phyloP scores from a whole-genome alignment of 2,888 invertebrate species.

The Drosophila nr. fundita region DNA sequence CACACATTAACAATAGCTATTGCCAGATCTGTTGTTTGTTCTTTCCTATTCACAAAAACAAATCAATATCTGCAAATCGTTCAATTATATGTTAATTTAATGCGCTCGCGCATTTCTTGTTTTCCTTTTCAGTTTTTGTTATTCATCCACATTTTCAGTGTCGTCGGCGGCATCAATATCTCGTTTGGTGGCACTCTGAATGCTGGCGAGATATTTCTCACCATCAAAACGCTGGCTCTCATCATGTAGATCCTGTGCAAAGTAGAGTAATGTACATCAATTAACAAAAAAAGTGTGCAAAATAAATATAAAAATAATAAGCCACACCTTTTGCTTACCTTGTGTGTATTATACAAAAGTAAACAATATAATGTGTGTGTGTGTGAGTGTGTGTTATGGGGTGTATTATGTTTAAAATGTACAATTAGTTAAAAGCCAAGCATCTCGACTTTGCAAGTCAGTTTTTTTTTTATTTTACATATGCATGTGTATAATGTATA shows the following conservation, averaged over 20 bases:
- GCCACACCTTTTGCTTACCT: conserved; percentile 47
- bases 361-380: background rate
- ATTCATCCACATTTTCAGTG: conserved; percentile 77
- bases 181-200: conserved; percentile 83
- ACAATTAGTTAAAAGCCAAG: conserved; percentile 47
- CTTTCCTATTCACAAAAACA: conserved; percentile 5
- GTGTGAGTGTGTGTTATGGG: conserved; percentile 3
- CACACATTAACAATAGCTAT: conserved; percentile 48
- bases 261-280: conserved; percentile 9
- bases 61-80: conserved; percentile 19
- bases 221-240: conserved; percentile 85
- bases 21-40: conserved; percentile 37
- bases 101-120: conserved; percentile 21
- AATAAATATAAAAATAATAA: background rate
- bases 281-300: background rate
- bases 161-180: conserved; percentile 83
- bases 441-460: conserved; percentile 64
- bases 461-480: conserved; percentile 60
- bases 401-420: conserved; percentile 11
- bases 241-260: conserved; percentile 83
- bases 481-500: conserved; percentile 55
- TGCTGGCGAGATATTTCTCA: conserved; percentile 83
- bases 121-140: conserved; percentile 37
- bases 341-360: background rate
- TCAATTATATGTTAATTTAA: conserved; percentile 23